Percentiles rank a stretch among this genome's conserved stretches.
phyloP scores from a whole-genome alignment of 2,888 invertebrate genomes.

The Ectemnius continuus region DNA sequence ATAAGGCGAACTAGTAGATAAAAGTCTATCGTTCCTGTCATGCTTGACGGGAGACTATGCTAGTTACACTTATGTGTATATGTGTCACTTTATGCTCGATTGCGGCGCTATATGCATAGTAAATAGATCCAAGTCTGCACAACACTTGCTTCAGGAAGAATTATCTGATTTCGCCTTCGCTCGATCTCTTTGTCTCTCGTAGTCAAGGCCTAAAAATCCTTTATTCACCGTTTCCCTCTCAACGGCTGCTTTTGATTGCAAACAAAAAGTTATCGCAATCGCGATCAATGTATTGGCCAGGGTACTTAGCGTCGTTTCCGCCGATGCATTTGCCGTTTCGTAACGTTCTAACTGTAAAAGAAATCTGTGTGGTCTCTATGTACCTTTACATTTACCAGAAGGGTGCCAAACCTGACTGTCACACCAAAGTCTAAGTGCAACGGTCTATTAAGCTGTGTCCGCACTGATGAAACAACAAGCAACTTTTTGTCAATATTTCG shows the following conservation, averaged over 20 bases:
- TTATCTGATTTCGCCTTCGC: background rate
- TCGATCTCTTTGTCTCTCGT: slow-evolving; percentile 30
- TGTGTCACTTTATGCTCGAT: no score
- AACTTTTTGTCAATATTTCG: no score
- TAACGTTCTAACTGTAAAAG: slow-evolving; percentile 22
- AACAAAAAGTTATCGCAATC: slow-evolving; percentile 42
- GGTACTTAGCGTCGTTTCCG: slow-evolving; percentile 30
- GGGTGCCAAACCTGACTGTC: slow-evolving; percentile 20
- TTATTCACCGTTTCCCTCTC: slow-evolving; percentile 18
- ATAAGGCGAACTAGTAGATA: no score
- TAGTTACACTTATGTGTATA: no score
- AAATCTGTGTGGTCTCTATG: slow-evolving; percentile 8
- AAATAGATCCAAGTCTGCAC: no score
- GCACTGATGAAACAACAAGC: no score
- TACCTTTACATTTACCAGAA: slow-evolving; percentile 7
- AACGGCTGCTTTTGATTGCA: slow-evolving; percentile 28
- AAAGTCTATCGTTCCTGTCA: no score
- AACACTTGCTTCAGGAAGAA: no score
- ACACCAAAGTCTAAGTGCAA: background rate
- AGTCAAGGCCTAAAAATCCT: slow-evolving; percentile 25
- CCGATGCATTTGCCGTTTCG: slow-evolving; percentile 37
- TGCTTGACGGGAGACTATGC: no score
- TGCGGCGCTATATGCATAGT: no score
- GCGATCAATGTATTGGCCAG: slow-evolving; percentile 39
- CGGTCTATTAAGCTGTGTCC: no score